Evolutionary conservation across 2,113 vertebrate genomes (phyloP).

Genomic region (Narcine bancroftii): DNA sequence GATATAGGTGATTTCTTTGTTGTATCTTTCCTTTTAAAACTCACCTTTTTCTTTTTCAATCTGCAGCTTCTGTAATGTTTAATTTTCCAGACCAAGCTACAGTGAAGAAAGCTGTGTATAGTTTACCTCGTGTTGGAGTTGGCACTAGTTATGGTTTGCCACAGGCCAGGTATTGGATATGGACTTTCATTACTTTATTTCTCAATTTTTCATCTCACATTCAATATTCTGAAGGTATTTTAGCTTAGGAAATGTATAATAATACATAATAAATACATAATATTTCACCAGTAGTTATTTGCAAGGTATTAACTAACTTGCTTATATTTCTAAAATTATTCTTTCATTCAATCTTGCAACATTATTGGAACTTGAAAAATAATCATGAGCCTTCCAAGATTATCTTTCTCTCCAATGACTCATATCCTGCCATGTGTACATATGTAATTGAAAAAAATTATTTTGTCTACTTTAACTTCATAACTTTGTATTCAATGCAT

Average conservation of each 20-base stretch:
- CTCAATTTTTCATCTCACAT: not conserved
- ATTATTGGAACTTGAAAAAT: not conserved
- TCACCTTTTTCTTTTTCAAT: constrained; percentile 44
- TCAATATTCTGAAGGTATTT: not conserved
- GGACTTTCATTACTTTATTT: not conserved
- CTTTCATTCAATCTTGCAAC: not conserved
- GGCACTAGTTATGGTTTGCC: constrained; percentile 97
- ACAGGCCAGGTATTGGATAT: constrained; percentile 77
- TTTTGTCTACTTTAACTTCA: not conserved
- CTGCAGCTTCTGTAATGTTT: constrained; percentile 90
- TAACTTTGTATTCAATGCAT: not conserved
- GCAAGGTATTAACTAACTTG: not conserved
- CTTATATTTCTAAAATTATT: not conserved
- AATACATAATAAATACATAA: not conserved
- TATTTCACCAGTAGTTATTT: not conserved
- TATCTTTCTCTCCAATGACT: not conserved
- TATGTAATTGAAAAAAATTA: not conserved
- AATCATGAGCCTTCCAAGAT: not conserved
- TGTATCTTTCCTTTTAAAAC: constrained; percentile 34
- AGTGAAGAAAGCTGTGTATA: constrained; percentile 91
- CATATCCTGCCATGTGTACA: not conserved
- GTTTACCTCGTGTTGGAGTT: constrained; percentile 90
- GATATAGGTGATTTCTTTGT: not conserved
- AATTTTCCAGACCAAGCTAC: constrained; percentile 97
- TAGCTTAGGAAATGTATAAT: not conserved